Evolutionary conservation across 2,888 invertebrate species (phyloP), one percentile per base, ranked within the genome.

Genomic region (Phalangium opilio): DNA sequence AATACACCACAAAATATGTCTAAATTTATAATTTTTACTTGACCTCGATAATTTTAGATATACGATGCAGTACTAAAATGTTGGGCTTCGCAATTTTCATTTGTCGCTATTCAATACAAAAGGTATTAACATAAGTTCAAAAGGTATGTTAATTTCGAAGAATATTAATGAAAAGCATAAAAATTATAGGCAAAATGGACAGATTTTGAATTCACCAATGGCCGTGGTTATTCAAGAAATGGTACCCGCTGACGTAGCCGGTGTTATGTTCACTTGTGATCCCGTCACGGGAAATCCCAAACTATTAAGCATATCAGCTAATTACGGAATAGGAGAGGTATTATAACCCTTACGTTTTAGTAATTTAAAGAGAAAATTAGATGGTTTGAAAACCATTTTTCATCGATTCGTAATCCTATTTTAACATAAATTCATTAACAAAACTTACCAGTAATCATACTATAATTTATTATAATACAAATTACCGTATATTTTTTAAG

Each of bases 141-240:
- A 27, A 27, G 8, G 8, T 27, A 27, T 8, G 4, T 27, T 27
- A 27, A 27, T 7, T 27, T 27, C 27, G 5, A 27, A 27, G n/a
- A n/a, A n/a, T n/a, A n/a, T n/a, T n/a, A n/a, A n/a, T n/a, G n/a
- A n/a, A n/a, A n/a, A n/a, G n/a, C n/a, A n/a, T n/a, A n/a, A n/a
- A n/a, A n/a, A n/a, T n/a, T n/a, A 27, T 15, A 51, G 51, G 18
- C 47, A 42, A 17, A 34, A 51, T 20, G 51, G 51, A 3, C 51
- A 51, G 18, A 10, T 44, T 14, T 8, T 51, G 17, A 49, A 51
- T 35, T 44, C 76, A 11, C 73, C 76, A 17, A 83, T 85, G 71
- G 84, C 78, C 1, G 83, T 87, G 7, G 82, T 83, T 20, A 71
- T 89, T 2, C 87, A 89, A 64, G 73, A 73, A 58, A 76, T 87